Percentiles rank a stretch among this genome's conserved stretches.
These are phyloP conservation scores for Philypnodon macrostomus DNA, from an alignment of 2,797 vertebrate species.

Conservation along the genomic window DNA sequence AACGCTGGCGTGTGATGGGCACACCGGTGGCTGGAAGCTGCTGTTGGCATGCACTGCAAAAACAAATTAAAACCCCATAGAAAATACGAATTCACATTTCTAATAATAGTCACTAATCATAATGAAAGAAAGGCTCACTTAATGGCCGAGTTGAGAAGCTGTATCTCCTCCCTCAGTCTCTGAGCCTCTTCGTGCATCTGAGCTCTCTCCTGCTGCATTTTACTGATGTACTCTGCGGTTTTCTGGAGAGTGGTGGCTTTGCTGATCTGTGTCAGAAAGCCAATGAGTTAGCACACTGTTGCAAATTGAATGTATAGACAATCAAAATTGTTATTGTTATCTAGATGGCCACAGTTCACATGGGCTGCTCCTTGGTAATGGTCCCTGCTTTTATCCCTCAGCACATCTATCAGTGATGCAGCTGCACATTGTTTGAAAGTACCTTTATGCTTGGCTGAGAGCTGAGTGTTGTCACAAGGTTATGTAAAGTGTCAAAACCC, in stretches of 20 bases:
- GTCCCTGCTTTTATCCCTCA: conserved; percentile 9
- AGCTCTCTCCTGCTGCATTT: conserved; percentile 92
- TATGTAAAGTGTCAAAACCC: conserved; percentile 92
- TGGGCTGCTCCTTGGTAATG: conserved; percentile 1
- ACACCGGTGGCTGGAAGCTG: conserved; percentile 94
- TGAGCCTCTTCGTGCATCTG: conserved; percentile 93
- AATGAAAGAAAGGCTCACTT: conserved; percentile 74
- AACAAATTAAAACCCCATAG: neutral
- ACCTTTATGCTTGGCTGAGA: conserved; percentile 95
- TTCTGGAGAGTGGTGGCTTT: conserved; percentile 96
- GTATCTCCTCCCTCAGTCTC: conserved; percentile 86
- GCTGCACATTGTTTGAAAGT: conserved; percentile 14
- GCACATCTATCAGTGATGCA: conserved; percentile 15
- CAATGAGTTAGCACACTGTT: conserved; percentile 15
- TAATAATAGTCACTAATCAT: neutral
- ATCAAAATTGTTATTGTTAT: no score
- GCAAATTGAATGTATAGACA: neutral
- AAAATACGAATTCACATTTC: no score
- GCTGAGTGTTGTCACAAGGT: conserved; percentile 89
- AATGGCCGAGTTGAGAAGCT: conserved; percentile 89
- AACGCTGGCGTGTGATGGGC: conserved; percentile 93
- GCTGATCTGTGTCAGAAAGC: conserved; percentile 82
- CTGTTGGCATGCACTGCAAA: conserved; percentile 86
- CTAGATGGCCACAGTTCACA: neutral
- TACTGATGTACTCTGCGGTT: conserved; percentile 91